Conservation (phyloP, 1,140 invertebrate genomes). For the Oppia nitens region DNA sequence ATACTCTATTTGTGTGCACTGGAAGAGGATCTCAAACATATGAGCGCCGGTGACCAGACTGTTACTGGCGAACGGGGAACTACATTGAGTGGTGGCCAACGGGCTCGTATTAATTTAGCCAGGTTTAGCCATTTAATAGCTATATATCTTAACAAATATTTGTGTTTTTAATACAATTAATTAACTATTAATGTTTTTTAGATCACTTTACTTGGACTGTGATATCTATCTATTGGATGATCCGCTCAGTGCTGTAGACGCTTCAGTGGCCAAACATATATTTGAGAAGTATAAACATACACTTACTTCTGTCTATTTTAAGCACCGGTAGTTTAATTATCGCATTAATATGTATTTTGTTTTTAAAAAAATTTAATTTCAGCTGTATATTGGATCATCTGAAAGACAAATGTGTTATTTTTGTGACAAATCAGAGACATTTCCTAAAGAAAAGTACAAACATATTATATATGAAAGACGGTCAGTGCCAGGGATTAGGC, state of each 20-base stretch:
- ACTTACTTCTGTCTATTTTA: background rate
- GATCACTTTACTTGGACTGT: background rate
- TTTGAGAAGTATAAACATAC: slow-evolving; percentile 24
- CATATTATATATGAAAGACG: slow-evolving; percentile 53
- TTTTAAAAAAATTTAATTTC: background rate
- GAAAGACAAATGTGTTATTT: slow-evolving; percentile 45
- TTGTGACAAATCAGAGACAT: slow-evolving; percentile 44
- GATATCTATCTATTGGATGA: slow-evolving; percentile 28
- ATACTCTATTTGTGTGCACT: slow-evolving; percentile 32
- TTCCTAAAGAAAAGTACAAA: slow-evolving; percentile 46
- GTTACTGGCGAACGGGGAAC: slow-evolving; percentile 41
- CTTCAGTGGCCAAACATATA: slow-evolving; percentile 28
- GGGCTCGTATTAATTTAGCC: slow-evolving; percentile 72
- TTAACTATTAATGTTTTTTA: background rate
- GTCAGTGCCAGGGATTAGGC: slow-evolving; percentile 15
- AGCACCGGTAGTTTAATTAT: no score
- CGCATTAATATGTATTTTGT: background rate
- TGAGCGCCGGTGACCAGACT: slow-evolving; percentile 27
- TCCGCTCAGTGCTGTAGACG: slow-evolving; percentile 28
- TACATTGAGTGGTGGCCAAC: slow-evolving; percentile 92
- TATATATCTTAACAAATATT: slow-evolving; percentile 21
- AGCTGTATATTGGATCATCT: slow-evolving; percentile 31
- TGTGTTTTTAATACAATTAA: background rate
- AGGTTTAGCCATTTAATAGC: slow-evolving; percentile 35
- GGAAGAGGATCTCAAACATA: slow-evolving; percentile 24